Conservation (phyloP, 2,113 vertebrate genomes). For the Hippoglossus stenolepis region DNA sequence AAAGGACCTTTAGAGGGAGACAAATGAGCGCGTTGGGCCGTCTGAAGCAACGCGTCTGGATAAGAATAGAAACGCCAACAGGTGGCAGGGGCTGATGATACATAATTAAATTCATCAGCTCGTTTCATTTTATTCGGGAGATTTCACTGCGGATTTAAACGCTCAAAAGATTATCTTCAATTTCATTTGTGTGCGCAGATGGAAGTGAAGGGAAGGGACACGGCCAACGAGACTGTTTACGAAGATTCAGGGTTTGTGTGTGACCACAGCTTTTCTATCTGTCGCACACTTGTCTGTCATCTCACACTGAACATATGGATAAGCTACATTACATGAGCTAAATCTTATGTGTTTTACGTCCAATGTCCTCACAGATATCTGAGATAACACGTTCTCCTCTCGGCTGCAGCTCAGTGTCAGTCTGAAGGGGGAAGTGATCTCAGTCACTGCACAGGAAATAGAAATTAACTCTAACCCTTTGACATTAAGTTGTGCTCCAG, state of each 20-base stretch:
- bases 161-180: constrained; percentile 41
- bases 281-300: not conserved
- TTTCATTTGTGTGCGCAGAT: constrained; percentile 51
- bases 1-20: constrained; percentile 68
- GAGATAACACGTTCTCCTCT: not conserved
- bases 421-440: constrained; percentile 35
- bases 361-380: constrained; percentile 77
- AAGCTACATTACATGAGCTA: not conserved
- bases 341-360: not conserved
- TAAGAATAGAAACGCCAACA: constrained; percentile 58
- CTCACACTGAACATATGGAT: not conserved
- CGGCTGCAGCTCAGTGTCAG: not conserved
- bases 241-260: not conserved
- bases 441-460: constrained; percentile 21
- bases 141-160: constrained; percentile 46
- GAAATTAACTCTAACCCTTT: constrained; percentile 2
- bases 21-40: constrained; percentile 43
- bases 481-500: constrained; percentile 31
- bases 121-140: constrained; percentile 43
- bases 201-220: not conserved
- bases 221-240: constrained; percentile 18
- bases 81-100: constrained; percentile 44
- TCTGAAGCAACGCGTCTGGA: not conserved
- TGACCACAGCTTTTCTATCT: not conserved
- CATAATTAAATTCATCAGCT: constrained; percentile 49